Evolutionary conservation across 2,888 invertebrate species (phyloP).

Genomic region (Oligia strigilis): DNA sequence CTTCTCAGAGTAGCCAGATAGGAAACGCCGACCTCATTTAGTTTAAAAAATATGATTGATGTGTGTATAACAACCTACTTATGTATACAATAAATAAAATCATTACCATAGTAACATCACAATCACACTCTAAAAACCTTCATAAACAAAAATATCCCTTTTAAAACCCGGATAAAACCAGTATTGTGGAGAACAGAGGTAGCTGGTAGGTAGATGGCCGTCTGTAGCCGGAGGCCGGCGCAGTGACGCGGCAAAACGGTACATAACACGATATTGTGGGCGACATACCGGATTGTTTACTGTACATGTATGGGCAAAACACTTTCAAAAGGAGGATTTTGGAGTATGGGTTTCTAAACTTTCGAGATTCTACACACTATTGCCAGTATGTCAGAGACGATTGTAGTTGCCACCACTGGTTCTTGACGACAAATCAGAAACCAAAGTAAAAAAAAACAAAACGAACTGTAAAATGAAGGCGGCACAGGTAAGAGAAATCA

Average conservation of each 20-base stretch:
- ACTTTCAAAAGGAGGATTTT: not conserved
- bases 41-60: too few species aligned
- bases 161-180: constrained; percentile 5
- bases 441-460: not conserved
- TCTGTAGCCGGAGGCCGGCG: constrained; percentile 58
- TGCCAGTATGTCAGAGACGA: not conserved
- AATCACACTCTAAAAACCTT: not conserved
- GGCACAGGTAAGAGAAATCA: too few species aligned
- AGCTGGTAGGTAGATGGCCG: constrained; percentile 31
- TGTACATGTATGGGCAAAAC: constrained; percentile 68
- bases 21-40: too few species aligned
- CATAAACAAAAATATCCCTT: not conserved
- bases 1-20: too few species aligned
- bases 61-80: too few species aligned
- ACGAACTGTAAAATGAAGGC: too few species aligned
- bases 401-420: not conserved
- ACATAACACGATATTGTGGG: constrained; percentile 87
- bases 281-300: constrained; percentile 78
- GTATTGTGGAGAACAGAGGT: constrained; percentile 52
- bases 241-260: constrained; percentile 83
- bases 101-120: too few species aligned
- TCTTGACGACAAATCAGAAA: not conserved
- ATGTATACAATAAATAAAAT: too few species aligned
- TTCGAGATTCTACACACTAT: not conserved
- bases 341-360: not conserved